phyloP scores from a whole-genome alignment of 2,113 vertebrate species.

The Anhinga rufa region DNA sequence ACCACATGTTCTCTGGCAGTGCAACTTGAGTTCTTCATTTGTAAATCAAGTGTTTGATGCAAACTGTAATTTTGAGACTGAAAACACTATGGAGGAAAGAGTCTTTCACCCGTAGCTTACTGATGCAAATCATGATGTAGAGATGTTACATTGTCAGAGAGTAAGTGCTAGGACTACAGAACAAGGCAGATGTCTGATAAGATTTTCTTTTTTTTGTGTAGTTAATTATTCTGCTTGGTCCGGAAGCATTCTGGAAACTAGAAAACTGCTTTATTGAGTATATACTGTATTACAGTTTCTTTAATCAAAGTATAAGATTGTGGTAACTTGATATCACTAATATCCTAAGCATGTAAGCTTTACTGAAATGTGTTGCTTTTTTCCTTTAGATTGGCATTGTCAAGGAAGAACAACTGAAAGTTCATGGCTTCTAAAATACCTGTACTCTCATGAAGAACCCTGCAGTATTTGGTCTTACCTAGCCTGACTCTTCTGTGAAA shows the following conservation, averaged over 20 bases:
- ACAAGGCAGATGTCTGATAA: neutral
- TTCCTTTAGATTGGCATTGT: constrained; percentile 81
- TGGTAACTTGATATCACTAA: neutral
- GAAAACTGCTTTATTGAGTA: neutral
- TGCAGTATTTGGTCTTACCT: constrained; percentile 46
- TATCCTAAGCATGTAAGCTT: neutral
- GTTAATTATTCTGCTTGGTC: neutral
- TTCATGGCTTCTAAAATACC: constrained; percentile 82
- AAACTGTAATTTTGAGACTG: neutral
- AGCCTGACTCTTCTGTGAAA: constrained; percentile 63
- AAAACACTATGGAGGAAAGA: neutral
- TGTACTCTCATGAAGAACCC: constrained; percentile 47
- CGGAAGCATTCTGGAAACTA: neutral
- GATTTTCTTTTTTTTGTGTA: neutral
- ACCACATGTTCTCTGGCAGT: neutral
- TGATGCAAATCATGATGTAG: neutral
- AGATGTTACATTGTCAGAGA: neutral
- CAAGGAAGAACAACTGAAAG: constrained; percentile 88
- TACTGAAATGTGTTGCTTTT: constrained; percentile 21
- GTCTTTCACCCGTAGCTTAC: neutral
- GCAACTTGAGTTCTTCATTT: neutral
- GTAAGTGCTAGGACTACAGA: neutral
- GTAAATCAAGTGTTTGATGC: neutral
- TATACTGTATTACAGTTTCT: neutral
- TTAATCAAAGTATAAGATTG: neutral